Percentiles rank a stretch among this genome's conserved stretches.
These are phyloP conservation scores for Caenorhabditis angaria DNA, from an alignment of 2,888 invertebrate genomes.

Conservation along the genomic window DNA sequence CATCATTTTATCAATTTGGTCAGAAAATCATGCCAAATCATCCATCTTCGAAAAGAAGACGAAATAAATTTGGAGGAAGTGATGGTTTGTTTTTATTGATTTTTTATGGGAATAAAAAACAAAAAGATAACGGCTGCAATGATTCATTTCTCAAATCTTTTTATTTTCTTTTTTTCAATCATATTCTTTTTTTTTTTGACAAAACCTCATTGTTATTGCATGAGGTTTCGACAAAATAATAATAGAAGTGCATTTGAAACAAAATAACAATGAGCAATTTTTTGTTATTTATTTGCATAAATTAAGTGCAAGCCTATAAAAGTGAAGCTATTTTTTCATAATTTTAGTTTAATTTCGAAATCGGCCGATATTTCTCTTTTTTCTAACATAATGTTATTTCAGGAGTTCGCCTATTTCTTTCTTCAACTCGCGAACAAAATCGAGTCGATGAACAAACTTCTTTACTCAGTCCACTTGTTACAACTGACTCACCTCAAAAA, in stretches of 20 bases:
- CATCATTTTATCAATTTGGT: slow-evolving; percentile 39
- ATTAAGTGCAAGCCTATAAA: background rate
- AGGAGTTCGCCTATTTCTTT: slow-evolving; percentile 38
- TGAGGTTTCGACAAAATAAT: too few species aligned
- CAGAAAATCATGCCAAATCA: slow-evolving; percentile 42
- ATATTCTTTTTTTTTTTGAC: too few species aligned
- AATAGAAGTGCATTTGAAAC: too few species aligned
- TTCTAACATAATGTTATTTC: slow-evolving; percentile 3
- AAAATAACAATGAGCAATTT: too few species aligned
- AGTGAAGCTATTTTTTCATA: background rate
- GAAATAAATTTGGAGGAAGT: slow-evolving; percentile 55
- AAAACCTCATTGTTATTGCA: too few species aligned
- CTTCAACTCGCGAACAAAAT: slow-evolving; percentile 20
- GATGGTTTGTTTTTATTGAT: slow-evolving; percentile 42
- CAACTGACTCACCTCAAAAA: slow-evolving; percentile 9
- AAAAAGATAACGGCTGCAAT: background rate
- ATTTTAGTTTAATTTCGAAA: background rate
- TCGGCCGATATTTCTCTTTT: background rate
- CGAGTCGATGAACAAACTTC: slow-evolving; percentile 23
- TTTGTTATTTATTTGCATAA: background rate
- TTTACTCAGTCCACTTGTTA: slow-evolving; percentile 23
- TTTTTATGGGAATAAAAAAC: background rate
- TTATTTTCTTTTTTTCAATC: too few species aligned
- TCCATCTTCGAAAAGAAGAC: slow-evolving; percentile 34
- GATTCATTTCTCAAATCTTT: background rate